Percentiles rank a stretch among this genome's conserved stretches.
Evolutionary conservation across 2,113 vertebrate species (phyloP).

Genomic region (Muscicapa adusta): DNA sequence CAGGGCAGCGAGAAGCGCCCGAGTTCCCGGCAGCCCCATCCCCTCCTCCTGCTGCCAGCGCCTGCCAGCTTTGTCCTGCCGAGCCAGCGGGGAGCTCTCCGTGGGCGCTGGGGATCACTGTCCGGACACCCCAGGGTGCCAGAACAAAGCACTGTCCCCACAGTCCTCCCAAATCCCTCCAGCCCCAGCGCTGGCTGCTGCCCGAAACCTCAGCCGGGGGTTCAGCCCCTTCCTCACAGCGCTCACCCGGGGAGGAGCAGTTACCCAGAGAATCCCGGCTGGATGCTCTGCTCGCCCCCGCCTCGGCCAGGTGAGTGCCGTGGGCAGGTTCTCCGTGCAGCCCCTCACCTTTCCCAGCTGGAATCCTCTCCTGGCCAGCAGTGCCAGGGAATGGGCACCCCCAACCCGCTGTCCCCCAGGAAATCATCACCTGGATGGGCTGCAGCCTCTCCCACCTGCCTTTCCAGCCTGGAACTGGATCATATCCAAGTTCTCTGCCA

Average conservation of each 20-base stretch:
- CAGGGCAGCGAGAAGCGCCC: not conserved
- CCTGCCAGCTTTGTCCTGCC: slow-evolving; percentile 32
- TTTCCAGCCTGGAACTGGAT: not conserved
- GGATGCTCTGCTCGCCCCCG: accelerated
- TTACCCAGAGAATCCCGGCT: not conserved
- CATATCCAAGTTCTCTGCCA: not conserved
- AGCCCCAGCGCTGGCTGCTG: not conserved
- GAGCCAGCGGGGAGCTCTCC: not conserved
- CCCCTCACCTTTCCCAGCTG: not conserved
- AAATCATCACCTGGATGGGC: accelerated
- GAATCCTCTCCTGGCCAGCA: not conserved
- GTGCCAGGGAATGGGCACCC: not conserved
- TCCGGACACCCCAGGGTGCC: not conserved
- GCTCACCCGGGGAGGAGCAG: accelerated
- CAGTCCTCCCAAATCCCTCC: too few relatives aligned
- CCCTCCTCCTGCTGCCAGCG: not conserved
- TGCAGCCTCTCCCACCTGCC: not conserved
- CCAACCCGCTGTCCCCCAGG: accelerated
- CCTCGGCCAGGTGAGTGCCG: accelerated
- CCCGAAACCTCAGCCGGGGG: not conserved
- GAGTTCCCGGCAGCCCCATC: not conserved
- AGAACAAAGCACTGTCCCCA: not conserved
- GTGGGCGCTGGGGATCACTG: accelerated
- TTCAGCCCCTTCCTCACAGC: not conserved
- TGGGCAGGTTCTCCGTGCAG: accelerated